A percentile compares a stretch with the other conserved stretches of the same genome.
Evolutionary conservation across 2,797 vertebrate genomes (phyloP).

Genomic region (Danio kyathit): DNA sequence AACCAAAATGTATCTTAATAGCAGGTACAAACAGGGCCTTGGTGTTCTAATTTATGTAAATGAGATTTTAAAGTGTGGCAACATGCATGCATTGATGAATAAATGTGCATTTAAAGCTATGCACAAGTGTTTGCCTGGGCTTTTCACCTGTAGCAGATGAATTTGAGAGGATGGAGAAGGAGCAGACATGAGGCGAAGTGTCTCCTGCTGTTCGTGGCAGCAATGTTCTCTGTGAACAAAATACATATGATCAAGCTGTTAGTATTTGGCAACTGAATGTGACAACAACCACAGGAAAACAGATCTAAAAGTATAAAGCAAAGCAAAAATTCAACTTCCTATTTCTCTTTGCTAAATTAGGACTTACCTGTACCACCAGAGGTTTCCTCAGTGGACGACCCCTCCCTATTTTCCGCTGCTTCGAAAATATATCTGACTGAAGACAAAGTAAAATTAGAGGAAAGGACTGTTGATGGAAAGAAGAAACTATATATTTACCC

Average conservation of each 20-base stretch:
- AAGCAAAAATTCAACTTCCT: not conserved
- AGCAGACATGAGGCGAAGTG: slow-evolving; percentile 93
- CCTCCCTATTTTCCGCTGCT: slow-evolving; percentile 87
- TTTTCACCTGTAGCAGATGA: slow-evolving; percentile 91
- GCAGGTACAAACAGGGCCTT: too few relatives aligned
- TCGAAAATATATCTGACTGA: slow-evolving; percentile 94
- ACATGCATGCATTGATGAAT: not conserved
- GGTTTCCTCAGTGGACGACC: slow-evolving; percentile 94
- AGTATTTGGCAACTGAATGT: not conserved
- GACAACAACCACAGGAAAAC: not conserved
- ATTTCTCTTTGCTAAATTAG: not conserved
- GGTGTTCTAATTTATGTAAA: not conserved
- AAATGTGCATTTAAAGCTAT: not conserved
- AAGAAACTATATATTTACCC: not conserved
- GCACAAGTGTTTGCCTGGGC: not conserved
- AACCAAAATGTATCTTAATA: too few relatives aligned
- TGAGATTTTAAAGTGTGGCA: not conserved
- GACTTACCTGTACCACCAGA: slow-evolving; percentile 91
- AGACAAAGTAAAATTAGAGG: not conserved
- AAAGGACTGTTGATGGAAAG: not conserved
- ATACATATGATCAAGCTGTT: not conserved
- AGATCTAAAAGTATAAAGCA: not conserved
- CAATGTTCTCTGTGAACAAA: slow-evolving; percentile 85
- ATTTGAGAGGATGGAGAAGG: slow-evolving; percentile 97
- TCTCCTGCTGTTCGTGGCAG: slow-evolving; percentile 94